Evolutionary conservation across 2,888 invertebrate genomes (phyloP).

Genomic region (Notocelia uddmanniana): DNA sequence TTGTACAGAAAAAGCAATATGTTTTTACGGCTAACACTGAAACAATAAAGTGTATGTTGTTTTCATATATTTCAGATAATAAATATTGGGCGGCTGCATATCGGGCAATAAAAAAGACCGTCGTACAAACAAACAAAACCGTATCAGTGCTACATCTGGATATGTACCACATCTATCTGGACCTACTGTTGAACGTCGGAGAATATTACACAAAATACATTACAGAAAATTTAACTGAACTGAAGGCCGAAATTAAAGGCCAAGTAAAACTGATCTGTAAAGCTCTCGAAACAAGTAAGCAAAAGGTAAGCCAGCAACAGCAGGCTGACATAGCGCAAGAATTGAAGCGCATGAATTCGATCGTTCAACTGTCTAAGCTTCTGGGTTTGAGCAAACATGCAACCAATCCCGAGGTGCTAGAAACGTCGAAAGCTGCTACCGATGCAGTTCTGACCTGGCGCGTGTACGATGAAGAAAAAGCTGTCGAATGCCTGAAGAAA

Average conservation of each 20-base stretch:
- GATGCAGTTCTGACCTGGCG: constrained; percentile 55
- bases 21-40: not conserved
- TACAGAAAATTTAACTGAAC: constrained; percentile 42
- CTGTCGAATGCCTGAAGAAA: constrained; percentile 54
- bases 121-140: constrained; percentile 50
- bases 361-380: constrained; percentile 66
- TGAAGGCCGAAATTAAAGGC: constrained; percentile 53
- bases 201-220: constrained; percentile 58
- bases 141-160: constrained; percentile 62
- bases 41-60: not conserved
- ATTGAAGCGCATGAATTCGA: constrained; percentile 66
- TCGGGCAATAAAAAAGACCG: constrained; percentile 44
- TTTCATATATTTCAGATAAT: constrained; percentile 57
- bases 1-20: too few species aligned
- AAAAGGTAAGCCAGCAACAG: constrained; percentile 73
- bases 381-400: constrained; percentile 31
- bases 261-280: constrained; percentile 58
- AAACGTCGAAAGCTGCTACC: constrained; percentile 49
- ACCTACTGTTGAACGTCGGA: constrained; percentile 64
- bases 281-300: constrained; percentile 55
- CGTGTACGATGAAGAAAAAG: constrained; percentile 58
- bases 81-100: constrained; percentile 48
- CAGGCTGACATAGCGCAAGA: constrained; percentile 70
- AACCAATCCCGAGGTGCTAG: constrained; percentile 13
- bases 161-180: constrained; percentile 61